phyloP scores from a whole-genome alignment of 2,888 invertebrate genomes.

The Thymelicus acteon region DNA sequence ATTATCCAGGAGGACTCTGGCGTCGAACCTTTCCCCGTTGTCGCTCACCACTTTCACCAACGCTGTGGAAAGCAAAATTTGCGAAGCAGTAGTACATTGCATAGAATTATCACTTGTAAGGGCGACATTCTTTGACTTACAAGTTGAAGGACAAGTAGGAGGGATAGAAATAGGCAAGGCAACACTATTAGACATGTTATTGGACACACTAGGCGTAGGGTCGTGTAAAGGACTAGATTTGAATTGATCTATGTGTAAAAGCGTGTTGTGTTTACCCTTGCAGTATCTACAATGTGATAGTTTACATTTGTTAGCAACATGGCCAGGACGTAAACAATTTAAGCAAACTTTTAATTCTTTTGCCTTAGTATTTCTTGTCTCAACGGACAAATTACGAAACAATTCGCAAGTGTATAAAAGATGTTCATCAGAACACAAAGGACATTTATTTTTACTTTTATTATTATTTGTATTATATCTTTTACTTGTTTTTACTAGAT shows the following conservation, averaged over 20 bases:
- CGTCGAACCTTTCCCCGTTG: background rate
- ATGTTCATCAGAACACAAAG: constrained; percentile 30
- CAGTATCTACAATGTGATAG: constrained; percentile 28
- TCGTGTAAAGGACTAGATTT: background rate
- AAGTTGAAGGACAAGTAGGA: background rate
- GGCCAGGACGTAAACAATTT: constrained; percentile 37
- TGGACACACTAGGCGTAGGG: background rate
- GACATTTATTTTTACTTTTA: constrained; percentile 6
- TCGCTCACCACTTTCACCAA: constrained; percentile 38
- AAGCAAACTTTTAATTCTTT: constrained; percentile 27
- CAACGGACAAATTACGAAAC: constrained; percentile 25
- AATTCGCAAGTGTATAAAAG: constrained; percentile 27
- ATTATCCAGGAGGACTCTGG: constrained; percentile 21
- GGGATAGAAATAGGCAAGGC: background rate
- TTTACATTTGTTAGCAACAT: constrained; percentile 1
- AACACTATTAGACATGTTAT: background rate
- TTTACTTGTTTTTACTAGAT: background rate
- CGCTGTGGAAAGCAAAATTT: constrained; percentile 42
- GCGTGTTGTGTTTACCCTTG: constrained; percentile 31
- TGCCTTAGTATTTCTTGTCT: constrained; percentile 14
- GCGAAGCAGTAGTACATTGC: background rate
- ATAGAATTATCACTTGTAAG: background rate
- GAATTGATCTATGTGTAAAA: constrained; percentile 24
- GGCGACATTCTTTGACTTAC: background rate
- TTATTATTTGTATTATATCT: background rate